Evolutionary conservation across 1,140 invertebrate genomes (phyloP).

Genomic region (Leptopilina clavipes): DNA sequence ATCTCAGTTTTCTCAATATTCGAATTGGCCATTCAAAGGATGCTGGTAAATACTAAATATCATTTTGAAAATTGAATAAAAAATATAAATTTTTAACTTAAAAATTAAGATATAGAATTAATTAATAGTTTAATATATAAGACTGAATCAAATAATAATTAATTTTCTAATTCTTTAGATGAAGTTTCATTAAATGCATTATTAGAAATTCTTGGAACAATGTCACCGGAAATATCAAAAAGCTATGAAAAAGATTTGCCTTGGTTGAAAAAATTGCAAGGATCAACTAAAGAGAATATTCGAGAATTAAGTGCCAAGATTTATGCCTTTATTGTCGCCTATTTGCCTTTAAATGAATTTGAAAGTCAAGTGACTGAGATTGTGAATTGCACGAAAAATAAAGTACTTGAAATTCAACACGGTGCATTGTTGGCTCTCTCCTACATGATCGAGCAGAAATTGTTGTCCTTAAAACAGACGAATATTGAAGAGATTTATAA

Average conservation of each 20-base stretch:
- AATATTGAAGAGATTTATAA: constrained; percentile 61
- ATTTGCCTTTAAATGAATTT: constrained; percentile 74
- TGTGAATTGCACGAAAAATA: constrained; percentile 74
- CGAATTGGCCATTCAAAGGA: constrained; percentile 77
- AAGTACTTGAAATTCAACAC: constrained; percentile 83
- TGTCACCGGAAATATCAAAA: constrained; percentile 77
- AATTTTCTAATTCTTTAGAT: constrained; percentile 65
- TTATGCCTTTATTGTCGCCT: constrained; percentile 80
- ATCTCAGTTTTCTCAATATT: constrained; percentile 79
- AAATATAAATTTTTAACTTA: no score
- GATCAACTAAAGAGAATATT: constrained; percentile 84
- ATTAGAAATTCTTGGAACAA: constrained; percentile 83
- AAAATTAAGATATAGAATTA: not conserved
- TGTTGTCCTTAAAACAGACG: constrained; percentile 72
- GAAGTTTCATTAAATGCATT: constrained; percentile 81
- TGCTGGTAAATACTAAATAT: constrained; percentile 37
- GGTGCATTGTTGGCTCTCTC: constrained; percentile 82
- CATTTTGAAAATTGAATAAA: not conserved
- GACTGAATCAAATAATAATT: not conserved
- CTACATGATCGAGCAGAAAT: constrained; percentile 80
- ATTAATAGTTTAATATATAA: not conserved
- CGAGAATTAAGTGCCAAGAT: constrained; percentile 81
- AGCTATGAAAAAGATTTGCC: constrained; percentile 77
- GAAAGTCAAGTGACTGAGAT: constrained; percentile 77
- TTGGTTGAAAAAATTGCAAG: constrained; percentile 80